Conservation (phyloP, 2,888 invertebrate species). For the Hypena proboscidalis region DNA sequence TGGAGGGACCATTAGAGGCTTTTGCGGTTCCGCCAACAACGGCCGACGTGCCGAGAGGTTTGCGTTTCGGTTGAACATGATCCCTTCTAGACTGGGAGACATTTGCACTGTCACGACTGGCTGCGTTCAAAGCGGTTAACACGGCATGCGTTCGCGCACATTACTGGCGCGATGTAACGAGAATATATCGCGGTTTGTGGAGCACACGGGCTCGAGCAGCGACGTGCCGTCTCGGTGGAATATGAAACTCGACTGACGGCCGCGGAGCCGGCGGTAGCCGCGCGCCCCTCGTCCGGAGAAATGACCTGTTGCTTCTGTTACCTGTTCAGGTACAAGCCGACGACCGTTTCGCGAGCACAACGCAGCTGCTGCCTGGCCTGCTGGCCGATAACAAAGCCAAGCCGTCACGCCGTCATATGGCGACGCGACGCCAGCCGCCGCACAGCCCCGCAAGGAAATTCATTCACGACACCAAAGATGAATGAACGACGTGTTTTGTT, state of each 20-base stretch:
- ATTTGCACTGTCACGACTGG: constrained; percentile 77
- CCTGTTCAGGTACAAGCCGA: constrained; percentile 81
- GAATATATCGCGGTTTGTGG: constrained; percentile 39
- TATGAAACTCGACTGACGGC: constrained; percentile 63
- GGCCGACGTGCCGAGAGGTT: constrained; percentile 81
- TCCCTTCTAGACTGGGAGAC: constrained; percentile 82
- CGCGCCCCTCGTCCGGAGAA: constrained; percentile 73
- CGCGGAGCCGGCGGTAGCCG: constrained; percentile 47
- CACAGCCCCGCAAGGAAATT: constrained; percentile 49
- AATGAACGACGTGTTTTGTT: constrained; percentile 73
- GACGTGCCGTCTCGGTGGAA: constrained; percentile 50
- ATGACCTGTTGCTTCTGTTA: constrained; percentile 84
- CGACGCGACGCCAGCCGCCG: constrained; percentile 53
- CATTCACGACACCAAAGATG: constrained; percentile 69
- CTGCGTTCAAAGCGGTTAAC: constrained; percentile 56
- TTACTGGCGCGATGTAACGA: constrained; percentile 65
- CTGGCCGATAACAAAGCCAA: constrained; percentile 70
- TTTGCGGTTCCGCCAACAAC: constrained; percentile 80
- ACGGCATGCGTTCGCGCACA: constrained; percentile 77
- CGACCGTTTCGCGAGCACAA: constrained; percentile 67
- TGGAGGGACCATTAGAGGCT: constrained; percentile 75
- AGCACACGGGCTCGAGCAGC: constrained; percentile 50
- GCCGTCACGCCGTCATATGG: constrained; percentile 72
- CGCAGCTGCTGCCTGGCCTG: constrained; percentile 75
- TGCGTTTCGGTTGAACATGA: constrained; percentile 82